These are phyloP conservation scores for Nicator chloris DNA, from an alignment of 2,113 vertebrate genomes.

Conservation along the genomic window DNA sequence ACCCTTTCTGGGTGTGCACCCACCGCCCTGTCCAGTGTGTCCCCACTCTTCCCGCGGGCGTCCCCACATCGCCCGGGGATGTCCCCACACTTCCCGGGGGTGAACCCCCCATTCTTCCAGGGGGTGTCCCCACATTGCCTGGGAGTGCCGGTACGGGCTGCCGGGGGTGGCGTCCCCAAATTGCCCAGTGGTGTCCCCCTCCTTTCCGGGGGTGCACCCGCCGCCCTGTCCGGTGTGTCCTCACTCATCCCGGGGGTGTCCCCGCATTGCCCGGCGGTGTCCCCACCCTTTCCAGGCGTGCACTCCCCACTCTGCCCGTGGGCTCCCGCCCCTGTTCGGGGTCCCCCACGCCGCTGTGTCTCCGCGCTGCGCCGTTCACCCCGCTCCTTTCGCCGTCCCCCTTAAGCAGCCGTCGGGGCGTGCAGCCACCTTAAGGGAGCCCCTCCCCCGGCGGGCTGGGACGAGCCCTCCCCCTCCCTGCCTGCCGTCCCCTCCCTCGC, in stretches of 20 bases:
- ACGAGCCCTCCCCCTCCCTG: background rate
- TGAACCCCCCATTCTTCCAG: too few species aligned
- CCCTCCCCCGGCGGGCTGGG: constrained; percentile 38
- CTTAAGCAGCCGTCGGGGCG: constrained; percentile 42
- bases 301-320: accelerated
- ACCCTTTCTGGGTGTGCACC: too few species aligned
- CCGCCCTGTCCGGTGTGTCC: background rate
- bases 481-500: background rate
- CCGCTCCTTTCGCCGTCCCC: background rate
- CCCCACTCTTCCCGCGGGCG: background rate
- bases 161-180: background rate
- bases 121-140: background rate
- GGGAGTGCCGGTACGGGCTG: too few species aligned
- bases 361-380: accelerated
- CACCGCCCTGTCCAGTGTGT: background rate
- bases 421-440: constrained; percentile 51
- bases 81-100: background rate
- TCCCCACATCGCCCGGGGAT: background rate
- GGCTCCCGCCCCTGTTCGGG: background rate
- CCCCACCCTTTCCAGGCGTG: background rate
- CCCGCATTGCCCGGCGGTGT: background rate
- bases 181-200: background rate
- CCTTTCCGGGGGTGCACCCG: background rate
- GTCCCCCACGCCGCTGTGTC: too few species aligned
- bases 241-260: background rate